Evolutionary conservation across 2,797 vertebrate species (phyloP).

Genomic region (Chloroceryle amazona): DNA sequence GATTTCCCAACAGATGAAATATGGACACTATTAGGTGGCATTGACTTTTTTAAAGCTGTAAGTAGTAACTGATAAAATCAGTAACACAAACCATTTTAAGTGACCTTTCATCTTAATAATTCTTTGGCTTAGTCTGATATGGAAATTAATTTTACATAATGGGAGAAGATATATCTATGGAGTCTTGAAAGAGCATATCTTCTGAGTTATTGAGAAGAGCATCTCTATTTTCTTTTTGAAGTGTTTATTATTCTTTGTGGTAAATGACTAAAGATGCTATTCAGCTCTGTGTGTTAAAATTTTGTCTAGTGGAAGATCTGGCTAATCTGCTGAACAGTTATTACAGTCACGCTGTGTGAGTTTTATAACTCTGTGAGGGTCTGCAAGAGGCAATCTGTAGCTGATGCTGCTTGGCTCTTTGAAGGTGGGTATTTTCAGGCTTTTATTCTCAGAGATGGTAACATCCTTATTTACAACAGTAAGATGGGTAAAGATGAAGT

Average conservation of each 20-base stretch:
- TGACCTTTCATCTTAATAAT: slow-evolving; percentile 33
- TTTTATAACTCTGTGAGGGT: not conserved
- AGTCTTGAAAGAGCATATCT: slow-evolving; percentile 26
- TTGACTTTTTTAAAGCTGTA: slow-evolving; percentile 41
- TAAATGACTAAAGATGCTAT: not conserved
- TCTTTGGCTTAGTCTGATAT: slow-evolving; percentile 34
- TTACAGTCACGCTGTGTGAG: accelerated
- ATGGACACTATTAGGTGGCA: slow-evolving; percentile 18
- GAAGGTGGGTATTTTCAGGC: not conserved
- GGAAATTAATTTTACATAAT: slow-evolving; percentile 65
- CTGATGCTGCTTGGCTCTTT: not conserved
- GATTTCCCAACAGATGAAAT: slow-evolving; percentile 38
- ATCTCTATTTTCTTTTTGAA: slow-evolving; percentile 1
- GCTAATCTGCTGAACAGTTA: not conserved
- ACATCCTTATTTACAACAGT: accelerated
- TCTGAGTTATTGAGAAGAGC: not conserved
- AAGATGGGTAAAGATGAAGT: not conserved
- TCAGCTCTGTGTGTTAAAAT: not conserved
- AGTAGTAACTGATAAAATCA: slow-evolving; percentile 35
- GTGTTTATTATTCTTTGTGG: not conserved
- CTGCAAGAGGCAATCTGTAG: not conserved
- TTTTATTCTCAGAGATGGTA: not conserved
- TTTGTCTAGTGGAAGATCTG: not conserved
- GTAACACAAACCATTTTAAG: slow-evolving; percentile 46
- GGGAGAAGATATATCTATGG: slow-evolving; percentile 36